Evolutionary conservation across 2,113 vertebrate genomes (phyloP).

Genomic region (Sorex fumeus): DNA sequence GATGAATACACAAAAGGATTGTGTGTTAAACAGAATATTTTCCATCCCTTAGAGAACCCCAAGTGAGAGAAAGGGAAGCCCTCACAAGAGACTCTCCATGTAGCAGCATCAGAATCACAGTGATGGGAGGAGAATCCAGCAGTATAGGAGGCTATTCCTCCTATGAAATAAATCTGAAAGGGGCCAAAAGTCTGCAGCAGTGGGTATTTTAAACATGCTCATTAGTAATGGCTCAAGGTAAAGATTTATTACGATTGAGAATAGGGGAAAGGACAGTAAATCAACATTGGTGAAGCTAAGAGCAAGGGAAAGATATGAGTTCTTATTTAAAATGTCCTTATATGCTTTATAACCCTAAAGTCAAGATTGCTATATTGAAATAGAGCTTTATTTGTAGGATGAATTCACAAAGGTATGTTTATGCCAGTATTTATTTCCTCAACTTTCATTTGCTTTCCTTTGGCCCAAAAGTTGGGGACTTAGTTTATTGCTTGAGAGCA

Average conservation of each 20-base stretch:
- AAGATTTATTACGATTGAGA: constrained; percentile 71
- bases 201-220: constrained; percentile 66
- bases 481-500: constrained; percentile 60
- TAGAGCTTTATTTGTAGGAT: constrained; percentile 69
- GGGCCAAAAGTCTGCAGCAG: constrained; percentile 19
- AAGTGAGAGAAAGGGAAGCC: not conserved
- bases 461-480: constrained; percentile 49
- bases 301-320: constrained; percentile 49
- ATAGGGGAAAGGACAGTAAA: constrained; percentile 49
- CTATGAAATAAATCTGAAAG: constrained; percentile 68
- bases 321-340: constrained; percentile 74
- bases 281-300: constrained; percentile 62
- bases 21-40: constrained; percentile 12
- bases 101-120: not conserved
- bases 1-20: constrained; percentile 45
- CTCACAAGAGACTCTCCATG: not conserved
- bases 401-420: constrained; percentile 56
- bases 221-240: constrained; percentile 74
- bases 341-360: constrained; percentile 67
- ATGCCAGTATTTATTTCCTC: constrained; percentile 51
- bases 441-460: constrained; percentile 66
- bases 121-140: not conserved
- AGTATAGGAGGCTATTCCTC: not conserved
- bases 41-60: not conserved
- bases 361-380: constrained; percentile 49